Conservation (phyloP, 1,140 invertebrate species). For the Drosophila leontia region DNA sequence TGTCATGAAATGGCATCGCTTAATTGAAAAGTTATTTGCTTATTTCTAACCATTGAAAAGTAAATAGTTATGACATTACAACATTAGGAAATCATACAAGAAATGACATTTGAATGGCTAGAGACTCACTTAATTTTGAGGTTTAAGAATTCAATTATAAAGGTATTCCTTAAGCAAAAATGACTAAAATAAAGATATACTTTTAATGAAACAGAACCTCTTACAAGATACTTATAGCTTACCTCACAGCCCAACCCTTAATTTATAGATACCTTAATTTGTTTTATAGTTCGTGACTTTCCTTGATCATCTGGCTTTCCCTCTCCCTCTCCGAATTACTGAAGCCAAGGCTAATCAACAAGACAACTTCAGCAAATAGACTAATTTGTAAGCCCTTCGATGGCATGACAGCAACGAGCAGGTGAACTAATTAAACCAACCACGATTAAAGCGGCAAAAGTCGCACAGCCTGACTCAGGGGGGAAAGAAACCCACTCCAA, state of each 20-base stretch:
- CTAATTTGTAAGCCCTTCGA: conserved; percentile 71
- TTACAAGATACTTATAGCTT: neutral
- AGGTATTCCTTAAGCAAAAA: no score
- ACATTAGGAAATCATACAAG: neutral
- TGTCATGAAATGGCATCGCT: conserved; percentile 7
- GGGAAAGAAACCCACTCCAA: neutral
- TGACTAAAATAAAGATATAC: no score
- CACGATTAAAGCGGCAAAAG: conserved; percentile 47
- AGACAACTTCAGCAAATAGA: conserved; percentile 61
- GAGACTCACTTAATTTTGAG: neutral
- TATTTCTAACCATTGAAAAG: neutral
- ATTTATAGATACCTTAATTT: conserved; percentile 7
- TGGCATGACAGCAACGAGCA: conserved; percentile 57
- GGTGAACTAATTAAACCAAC: conserved; percentile 62
- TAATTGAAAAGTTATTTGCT: conserved; percentile 5
- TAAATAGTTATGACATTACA: neutral
- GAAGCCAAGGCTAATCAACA: conserved; percentile 43
- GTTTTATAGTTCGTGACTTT: conserved; percentile 22
- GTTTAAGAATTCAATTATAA: no score
- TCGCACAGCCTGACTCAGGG: conserved; percentile 14
- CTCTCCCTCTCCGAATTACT: neutral
- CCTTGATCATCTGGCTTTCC: neutral
- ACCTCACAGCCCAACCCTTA: no score
- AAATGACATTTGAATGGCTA: neutral
- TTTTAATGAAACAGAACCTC: neutral